phyloP scores from a whole-genome alignment of 1,140 invertebrate genomes.

The Eumaeus atala region DNA sequence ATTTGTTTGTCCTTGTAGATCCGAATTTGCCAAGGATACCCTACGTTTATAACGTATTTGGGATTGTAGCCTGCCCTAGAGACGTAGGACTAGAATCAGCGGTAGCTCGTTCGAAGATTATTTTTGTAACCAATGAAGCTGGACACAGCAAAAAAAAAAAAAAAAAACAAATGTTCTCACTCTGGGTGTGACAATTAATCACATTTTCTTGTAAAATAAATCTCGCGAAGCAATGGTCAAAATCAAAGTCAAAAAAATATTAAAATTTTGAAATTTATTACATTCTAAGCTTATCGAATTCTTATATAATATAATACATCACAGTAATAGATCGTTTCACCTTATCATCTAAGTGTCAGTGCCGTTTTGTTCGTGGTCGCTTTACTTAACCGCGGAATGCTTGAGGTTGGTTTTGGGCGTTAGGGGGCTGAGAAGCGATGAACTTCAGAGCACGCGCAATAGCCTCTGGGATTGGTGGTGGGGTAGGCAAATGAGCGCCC shows the following conservation, averaged over 20 bases:
- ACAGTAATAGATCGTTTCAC: constrained; percentile 46
- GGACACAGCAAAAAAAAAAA: too few relatives aligned
- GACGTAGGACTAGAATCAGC: too few relatives aligned
- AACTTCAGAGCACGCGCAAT: constrained; percentile 77
- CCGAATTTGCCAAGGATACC: too few relatives aligned
- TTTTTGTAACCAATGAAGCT: too few relatives aligned
- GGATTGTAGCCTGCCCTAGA: too few relatives aligned
- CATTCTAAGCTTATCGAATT: constrained; percentile 35
- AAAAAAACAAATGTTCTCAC: too few relatives aligned
- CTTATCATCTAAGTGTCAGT: constrained; percentile 36
- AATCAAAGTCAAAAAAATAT: constrained; percentile 19
- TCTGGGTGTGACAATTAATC: too few relatives aligned
- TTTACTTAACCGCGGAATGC: constrained; percentile 40
- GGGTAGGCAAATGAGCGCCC: constrained; percentile 79
- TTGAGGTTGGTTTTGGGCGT: constrained; percentile 32
- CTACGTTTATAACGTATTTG: too few relatives aligned
- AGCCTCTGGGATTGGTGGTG: constrained; percentile 80
- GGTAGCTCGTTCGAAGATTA: too few relatives aligned
- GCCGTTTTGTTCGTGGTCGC: constrained; percentile 20
- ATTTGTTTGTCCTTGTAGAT: too few relatives aligned
- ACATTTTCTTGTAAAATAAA: too few relatives aligned
- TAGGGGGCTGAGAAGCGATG: constrained; percentile 63
- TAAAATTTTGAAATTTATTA: constrained; percentile 21
- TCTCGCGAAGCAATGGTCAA: background rate
- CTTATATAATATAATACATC: constrained; percentile 59